phyloP scores from a whole-genome alignment of 2,888 invertebrate species.

The Oligia fasciuncula region DNA sequence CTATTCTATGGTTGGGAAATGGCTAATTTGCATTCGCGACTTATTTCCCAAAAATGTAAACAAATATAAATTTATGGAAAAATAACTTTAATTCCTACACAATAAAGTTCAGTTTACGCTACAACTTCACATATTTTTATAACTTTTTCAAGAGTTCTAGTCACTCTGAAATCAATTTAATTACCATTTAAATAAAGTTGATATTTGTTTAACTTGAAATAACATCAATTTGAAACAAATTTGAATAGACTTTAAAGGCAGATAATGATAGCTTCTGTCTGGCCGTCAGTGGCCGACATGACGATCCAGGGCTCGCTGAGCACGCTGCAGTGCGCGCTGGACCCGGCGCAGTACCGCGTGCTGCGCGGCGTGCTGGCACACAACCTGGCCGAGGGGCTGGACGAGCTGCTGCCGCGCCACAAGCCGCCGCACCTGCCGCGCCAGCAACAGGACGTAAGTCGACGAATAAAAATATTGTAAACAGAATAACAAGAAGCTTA shows the following conservation, averaged over 20 bases:
- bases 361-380: conserved; percentile 96
- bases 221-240: too few relatives aligned
- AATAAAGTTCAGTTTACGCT: too few relatives aligned
- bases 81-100: too few relatives aligned
- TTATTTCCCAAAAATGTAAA: too few relatives aligned
- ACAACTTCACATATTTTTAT: too few relatives aligned
- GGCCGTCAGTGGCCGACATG: conserved; percentile 93
- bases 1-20: not conserved
- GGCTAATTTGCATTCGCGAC: too few relatives aligned
- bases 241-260: too few relatives aligned
- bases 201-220: too few relatives aligned
- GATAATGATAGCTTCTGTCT: not conserved
- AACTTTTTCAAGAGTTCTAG: too few relatives aligned
- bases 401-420: conserved; percentile 71
- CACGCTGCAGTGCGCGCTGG: conserved; percentile 95
- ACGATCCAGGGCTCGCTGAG: conserved; percentile 96
- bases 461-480: rapidly evolving
- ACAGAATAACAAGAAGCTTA: not conserved
- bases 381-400: conserved; percentile 95
- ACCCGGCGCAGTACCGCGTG: conserved; percentile 96
- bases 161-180: too few relatives aligned
- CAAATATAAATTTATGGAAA: too few relatives aligned
- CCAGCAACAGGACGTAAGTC: conserved; percentile 49
- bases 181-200: too few relatives aligned
- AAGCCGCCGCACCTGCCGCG: conserved; percentile 15